Evolutionary conservation across 2,113 vertebrate species (phyloP).

Genomic region (Cheirogaleus medius): DNA sequence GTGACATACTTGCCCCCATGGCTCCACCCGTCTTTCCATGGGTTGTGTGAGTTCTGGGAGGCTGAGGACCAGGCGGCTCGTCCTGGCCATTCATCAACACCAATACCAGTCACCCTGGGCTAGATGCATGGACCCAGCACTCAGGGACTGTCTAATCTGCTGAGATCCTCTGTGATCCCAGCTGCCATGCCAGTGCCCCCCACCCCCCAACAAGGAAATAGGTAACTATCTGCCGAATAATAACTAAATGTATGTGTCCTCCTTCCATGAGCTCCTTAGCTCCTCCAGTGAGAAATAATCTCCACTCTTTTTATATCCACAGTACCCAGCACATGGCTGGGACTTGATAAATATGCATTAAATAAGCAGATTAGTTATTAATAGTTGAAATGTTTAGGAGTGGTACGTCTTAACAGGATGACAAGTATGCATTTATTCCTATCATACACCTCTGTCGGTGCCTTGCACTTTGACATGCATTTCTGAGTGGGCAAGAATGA

Average conservation of each 20-base stretch:
- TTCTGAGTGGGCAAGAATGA: neutral
- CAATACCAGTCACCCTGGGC: neutral
- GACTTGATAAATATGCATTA: neutral
- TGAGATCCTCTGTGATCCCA: neutral
- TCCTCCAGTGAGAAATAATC: neutral
- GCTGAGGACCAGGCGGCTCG: neutral
- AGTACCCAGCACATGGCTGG: neutral
- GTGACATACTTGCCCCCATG: neutral
- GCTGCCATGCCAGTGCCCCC: neutral
- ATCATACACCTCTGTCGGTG: neutral
- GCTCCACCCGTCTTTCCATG: neutral
- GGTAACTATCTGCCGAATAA: neutral
- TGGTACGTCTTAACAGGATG: neutral
- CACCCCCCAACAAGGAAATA: too few relatives aligned
- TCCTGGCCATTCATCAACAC: neutral
- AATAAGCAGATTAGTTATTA: neutral
- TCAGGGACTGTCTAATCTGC: neutral
- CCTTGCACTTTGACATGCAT: neutral
- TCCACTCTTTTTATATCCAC: neutral
- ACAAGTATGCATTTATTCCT: neutral
- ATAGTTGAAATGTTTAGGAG: neutral
- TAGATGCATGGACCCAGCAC: neutral
- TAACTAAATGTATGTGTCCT: neutral
- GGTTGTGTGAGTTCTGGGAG: neutral
- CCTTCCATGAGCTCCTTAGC: neutral